A percentile compares a stretch with the other conserved stretches of the same genome.
phyloP scores from a whole-genome alignment of 1,140 invertebrate genomes.

The Chironomus tepperi region DNA sequence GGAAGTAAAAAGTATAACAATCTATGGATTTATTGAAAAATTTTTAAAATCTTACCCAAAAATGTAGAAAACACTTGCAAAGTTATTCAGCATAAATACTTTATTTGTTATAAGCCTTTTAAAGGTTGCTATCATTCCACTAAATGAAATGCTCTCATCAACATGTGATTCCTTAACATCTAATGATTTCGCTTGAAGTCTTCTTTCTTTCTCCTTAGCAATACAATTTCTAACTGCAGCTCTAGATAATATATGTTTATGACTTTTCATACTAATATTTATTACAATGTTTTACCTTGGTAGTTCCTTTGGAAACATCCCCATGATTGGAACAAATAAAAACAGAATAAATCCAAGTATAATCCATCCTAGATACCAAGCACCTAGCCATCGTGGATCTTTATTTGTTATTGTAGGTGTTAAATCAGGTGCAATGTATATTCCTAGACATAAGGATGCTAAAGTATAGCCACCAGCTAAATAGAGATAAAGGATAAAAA shows the following conservation, averaged over 20 bases:
- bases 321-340: slow-evolving; percentile 46
- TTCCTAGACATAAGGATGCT: slow-evolving; percentile 52
- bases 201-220: background rate
- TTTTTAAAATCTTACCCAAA: slow-evolving; percentile 51
- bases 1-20: slow-evolving; percentile 45
- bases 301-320: slow-evolving; percentile 50
- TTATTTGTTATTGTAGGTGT: slow-evolving; percentile 51
- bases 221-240: slow-evolving; percentile 44
- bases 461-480: slow-evolving; percentile 51
- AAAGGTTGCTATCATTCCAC: slow-evolving; percentile 45
- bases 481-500: no score
- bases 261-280: no score
- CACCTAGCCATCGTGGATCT: slow-evolving; percentile 60
- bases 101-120: slow-evolving; percentile 51
- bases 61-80: slow-evolving; percentile 52
- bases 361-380: slow-evolving; percentile 67
- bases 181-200: background rate
- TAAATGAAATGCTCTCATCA: background rate
- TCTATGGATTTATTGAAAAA: no score
- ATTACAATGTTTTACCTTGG: slow-evolving; percentile 32
- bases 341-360: slow-evolving; percentile 50
- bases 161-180: background rate
- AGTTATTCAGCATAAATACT: slow-evolving; percentile 51
- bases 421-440: slow-evolving; percentile 53
- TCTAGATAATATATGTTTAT: slow-evolving; percentile 30